Base-by-base conservation (phyloP, 2,797 vertebrate species). In the Florisuga fusca region DNA sequence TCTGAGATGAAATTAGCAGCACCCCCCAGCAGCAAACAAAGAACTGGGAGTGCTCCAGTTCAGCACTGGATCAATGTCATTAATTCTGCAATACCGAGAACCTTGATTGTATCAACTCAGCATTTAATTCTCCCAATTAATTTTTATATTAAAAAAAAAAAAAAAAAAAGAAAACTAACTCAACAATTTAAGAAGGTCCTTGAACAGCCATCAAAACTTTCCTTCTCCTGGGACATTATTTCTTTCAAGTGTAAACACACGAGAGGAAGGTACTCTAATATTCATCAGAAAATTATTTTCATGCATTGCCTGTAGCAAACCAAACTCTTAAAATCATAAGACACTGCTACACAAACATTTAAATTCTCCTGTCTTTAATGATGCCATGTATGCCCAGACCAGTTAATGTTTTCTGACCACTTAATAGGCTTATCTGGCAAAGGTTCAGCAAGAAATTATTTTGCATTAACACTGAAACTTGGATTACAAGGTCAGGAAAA, bases 81-180 rank as follows among this genome's bases (percentile, higher is more conserved):
- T 98, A 97, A 97, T 97, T 96, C 96, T 93, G 95, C 91, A 95
- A 94, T 91, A 95, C 83, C 8, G 34, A 91, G 95, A 97, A 95
- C 94, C 89, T 89, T 50, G 92, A 97, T 91, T 97, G 96, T 69
- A 94, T 64, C 88, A 97, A 93, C 96, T 97, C 97, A 96, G 97
- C 96, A 95, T 96, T 97, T 97, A 97, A 97, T 92, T 72, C 91
- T 93, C 87, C 94, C 97, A 97, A 98, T 97, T 98, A 97, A 97
- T 97, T 98, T 96, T 93, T 94, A 68, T 96, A 76, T 92, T 69
- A n/a, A 78, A 66, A 80, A 87, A 67, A 69, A 68, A 87, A 67
- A 69, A 68, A 31, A 51, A 34, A 29, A 59, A 61, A 72, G 76
- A 81, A 96, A 95, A 94, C 74, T 62, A 94, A 88, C 94, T 87